Percentiles rank a stretch among this genome's conserved stretches.
Conservation (phyloP, 1,140 invertebrate genomes). For the Pogonognathellus flavescens region DNA sequence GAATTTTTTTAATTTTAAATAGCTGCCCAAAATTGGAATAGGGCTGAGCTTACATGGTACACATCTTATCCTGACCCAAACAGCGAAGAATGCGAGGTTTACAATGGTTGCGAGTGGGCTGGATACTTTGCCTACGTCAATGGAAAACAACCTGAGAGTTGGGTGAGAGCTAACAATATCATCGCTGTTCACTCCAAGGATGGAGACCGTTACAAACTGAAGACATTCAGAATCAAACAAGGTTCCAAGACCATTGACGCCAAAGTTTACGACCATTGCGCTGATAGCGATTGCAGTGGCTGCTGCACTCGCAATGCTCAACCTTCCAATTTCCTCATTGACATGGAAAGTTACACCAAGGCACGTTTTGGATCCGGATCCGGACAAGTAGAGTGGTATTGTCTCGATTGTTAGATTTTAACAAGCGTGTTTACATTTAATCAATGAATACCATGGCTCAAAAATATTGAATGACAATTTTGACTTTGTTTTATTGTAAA, state of each 20-base stretch:
- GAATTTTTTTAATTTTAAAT: not conserved
- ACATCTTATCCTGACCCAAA: constrained; percentile 48
- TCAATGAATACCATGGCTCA: too few species aligned
- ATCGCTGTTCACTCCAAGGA: constrained; percentile 47
- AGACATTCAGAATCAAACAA: constrained; percentile 52
- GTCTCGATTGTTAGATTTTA: constrained; percentile 55
- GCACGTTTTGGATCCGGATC: constrained; percentile 52
- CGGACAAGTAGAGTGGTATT: constrained; percentile 56
- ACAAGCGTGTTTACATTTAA: too few species aligned
- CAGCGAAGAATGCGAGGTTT: constrained; percentile 45
- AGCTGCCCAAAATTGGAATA: not conserved
- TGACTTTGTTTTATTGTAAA: too few species aligned
- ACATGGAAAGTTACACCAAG: constrained; percentile 58
- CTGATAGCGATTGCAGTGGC: constrained; percentile 53
- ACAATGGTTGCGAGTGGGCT: constrained; percentile 56
- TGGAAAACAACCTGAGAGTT: constrained; percentile 52
- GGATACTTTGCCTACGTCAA: constrained; percentile 56
- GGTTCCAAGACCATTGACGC: constrained; percentile 53
- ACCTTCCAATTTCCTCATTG: constrained; percentile 55
- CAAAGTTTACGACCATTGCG: constrained; percentile 58
- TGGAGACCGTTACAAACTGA: constrained; percentile 43
- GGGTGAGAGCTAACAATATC: constrained; percentile 56
- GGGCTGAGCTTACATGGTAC: constrained; percentile 51
- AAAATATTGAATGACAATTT: too few species aligned
- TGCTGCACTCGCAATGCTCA: constrained; percentile 55